A percentile compares a stretch with the other conserved stretches of the same genome.
Conservation (phyloP, 2,797 vertebrate genomes). For the Anguilla megastoma region DNA sequence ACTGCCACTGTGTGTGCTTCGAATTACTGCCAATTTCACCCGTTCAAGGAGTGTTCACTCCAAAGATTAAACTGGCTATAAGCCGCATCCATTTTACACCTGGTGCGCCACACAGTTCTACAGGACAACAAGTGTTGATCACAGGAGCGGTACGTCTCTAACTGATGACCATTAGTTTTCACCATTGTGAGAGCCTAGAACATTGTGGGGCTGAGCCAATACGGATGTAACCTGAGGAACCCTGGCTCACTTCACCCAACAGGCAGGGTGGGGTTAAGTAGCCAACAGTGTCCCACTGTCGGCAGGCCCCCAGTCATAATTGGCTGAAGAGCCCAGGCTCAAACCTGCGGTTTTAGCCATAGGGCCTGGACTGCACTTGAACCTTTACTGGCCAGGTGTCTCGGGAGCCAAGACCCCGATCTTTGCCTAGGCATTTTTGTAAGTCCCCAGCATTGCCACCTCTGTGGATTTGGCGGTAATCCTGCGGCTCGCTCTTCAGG, state of each 20-base stretch:
- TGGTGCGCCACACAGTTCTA: no score
- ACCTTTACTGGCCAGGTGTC: not conserved
- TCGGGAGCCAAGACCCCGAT: not conserved
- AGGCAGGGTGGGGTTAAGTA: not conserved
- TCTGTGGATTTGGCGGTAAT: not conserved
- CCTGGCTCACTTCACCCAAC: not conserved
- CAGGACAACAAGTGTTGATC: no score
- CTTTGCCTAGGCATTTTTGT: not conserved
- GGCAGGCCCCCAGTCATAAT: not conserved
- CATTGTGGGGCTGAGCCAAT: not conserved
- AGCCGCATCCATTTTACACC: no score
- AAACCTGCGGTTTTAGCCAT: not conserved
- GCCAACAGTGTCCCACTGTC: not conserved
- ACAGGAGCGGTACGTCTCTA: not conserved
- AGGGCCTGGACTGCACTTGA: not conserved
- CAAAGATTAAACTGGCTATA: not conserved
- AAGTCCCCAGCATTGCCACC: not conserved
- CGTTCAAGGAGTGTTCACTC: not conserved
- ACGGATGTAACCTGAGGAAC: not conserved
- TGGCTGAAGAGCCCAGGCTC: not conserved
- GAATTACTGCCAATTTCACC: no score
- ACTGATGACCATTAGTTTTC: not conserved
- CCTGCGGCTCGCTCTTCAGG: not conserved
- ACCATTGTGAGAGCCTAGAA: not conserved
- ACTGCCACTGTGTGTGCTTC: not conserved